Evolutionary conservation across 2,113 vertebrate species (phyloP).

Genomic region (Malurus elegans): DNA sequence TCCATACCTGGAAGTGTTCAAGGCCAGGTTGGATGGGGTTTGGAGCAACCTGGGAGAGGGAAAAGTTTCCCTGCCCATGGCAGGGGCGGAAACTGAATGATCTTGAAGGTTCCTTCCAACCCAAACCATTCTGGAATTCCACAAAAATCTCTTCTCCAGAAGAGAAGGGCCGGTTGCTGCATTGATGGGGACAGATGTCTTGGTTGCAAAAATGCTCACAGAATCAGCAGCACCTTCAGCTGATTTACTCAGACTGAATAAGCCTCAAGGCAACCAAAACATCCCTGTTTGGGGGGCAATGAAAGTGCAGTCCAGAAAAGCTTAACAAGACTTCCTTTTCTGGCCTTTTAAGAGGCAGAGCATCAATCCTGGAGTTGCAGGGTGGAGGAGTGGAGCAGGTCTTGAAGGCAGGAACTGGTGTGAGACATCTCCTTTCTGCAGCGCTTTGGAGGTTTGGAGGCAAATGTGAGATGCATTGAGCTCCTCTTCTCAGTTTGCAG

Average conservation of each 20-base stretch:
- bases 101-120: neutral
- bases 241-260: neutral
- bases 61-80: neutral
- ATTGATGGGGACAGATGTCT: fast-evolving
- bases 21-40: fast-evolving
- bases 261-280: neutral
- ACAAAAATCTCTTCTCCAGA: neutral
- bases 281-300: fast-evolving
- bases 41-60: fast-evolving
- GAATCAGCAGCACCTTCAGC: neutral
- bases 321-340: neutral
- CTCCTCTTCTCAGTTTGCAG: neutral
- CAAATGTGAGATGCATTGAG: neutral
- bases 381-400: neutral
- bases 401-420: neutral
- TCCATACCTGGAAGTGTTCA: neutral
- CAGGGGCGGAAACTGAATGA: fast-evolving
- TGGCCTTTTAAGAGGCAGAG: neutral
- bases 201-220: neutral
- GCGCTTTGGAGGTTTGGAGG: neutral
- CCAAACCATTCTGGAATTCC: neutral
- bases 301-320: neutral
- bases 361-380: neutral
- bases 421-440: neutral
- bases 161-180: neutral